A percentile compares a stretch with the other conserved stretches of the same genome.
phyloP scores from a whole-genome alignment of 1,140 invertebrate genomes.

The Ostrea denselamellosa region DNA sequence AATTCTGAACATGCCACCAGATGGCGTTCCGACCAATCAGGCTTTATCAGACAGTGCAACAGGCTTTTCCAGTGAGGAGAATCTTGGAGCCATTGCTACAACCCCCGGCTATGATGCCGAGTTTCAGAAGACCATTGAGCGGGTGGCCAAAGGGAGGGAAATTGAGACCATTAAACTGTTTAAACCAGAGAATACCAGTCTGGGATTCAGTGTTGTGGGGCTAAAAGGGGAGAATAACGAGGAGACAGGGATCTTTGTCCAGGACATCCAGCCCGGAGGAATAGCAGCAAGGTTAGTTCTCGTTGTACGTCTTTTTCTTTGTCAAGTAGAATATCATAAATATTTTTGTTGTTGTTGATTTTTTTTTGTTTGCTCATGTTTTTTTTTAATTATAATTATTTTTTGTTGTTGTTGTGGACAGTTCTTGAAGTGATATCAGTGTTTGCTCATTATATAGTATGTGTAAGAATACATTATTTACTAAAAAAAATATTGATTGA shows the following conservation, averaged over 20 bases:
- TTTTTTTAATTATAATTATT: too few species aligned
- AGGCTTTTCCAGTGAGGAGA: conserved; percentile 54
- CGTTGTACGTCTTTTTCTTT: too few species aligned
- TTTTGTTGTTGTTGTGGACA: too few species aligned
- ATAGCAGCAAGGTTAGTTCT: conserved; percentile 86
- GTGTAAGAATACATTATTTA: too few species aligned
- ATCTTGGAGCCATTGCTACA: conserved; percentile 57
- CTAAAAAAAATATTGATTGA: too few species aligned
- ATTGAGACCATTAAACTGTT: conserved; percentile 82
- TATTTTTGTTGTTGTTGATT: too few species aligned
- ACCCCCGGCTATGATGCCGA: conserved; percentile 77
- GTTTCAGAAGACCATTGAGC: conserved; percentile 84
- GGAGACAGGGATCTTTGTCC: conserved; percentile 88
- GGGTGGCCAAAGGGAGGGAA: conserved; percentile 83
- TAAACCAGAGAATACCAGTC: conserved; percentile 86
- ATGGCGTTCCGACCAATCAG: conserved; percentile 54
- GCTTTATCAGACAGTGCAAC: conserved; percentile 57
- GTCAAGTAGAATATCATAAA: too few species aligned
- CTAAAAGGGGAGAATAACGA: conserved; percentile 84
- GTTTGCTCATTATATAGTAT: too few species aligned
- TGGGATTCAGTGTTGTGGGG: conserved; percentile 90
- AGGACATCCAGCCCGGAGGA: conserved; percentile 87
- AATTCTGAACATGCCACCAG: conserved; percentile 59
- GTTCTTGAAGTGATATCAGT: too few species aligned
- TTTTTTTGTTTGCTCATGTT: too few species aligned